phyloP scores from a whole-genome alignment of 2,797 vertebrate genomes.

The Thaleichthys pacificus region DNA sequence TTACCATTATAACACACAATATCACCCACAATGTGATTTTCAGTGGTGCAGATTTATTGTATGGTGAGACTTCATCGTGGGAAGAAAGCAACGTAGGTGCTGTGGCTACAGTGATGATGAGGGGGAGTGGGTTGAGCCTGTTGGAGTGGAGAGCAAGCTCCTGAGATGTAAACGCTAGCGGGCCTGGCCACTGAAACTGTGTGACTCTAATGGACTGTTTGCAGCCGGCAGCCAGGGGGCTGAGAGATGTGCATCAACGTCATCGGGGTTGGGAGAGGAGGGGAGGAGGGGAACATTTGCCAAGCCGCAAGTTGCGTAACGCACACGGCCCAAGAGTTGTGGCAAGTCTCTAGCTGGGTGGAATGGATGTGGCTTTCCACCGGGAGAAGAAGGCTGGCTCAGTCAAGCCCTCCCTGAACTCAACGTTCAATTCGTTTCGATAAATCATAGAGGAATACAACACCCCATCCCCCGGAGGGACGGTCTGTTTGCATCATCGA shows the following conservation, averaged over 20 bases:
- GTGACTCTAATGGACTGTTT: constrained; percentile 45
- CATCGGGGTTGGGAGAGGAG: constrained; percentile 22
- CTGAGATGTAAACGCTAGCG: constrained; percentile 40
- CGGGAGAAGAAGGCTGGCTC: constrained; percentile 50
- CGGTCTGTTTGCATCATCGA: constrained; percentile 56
- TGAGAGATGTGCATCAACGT: constrained; percentile 59
- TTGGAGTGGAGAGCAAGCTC: constrained; percentile 38
- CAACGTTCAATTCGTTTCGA: constrained; percentile 15
- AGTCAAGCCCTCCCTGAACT: constrained; percentile 33
- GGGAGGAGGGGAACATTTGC: constrained; percentile 42
- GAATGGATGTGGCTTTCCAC: constrained; percentile 54
- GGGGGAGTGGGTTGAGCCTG: constrained; percentile 37
- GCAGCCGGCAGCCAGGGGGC: constrained; percentile 49
- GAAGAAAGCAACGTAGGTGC: background rate
- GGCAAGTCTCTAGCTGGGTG: constrained; percentile 43
- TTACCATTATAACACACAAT: background rate
- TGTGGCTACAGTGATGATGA: constrained; percentile 45
- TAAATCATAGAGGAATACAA: background rate
- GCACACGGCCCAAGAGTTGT: constrained; percentile 36
- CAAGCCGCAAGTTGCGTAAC: constrained; percentile 59
- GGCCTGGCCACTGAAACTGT: background rate
- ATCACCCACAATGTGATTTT: background rate
- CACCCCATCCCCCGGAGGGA: constrained; percentile 43
- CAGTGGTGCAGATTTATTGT: background rate
- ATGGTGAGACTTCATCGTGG: background rate